These are phyloP conservation scores for Latheticus oryzae DNA, from an alignment of 2,888 invertebrate species.

Conservation along the genomic window DNA sequence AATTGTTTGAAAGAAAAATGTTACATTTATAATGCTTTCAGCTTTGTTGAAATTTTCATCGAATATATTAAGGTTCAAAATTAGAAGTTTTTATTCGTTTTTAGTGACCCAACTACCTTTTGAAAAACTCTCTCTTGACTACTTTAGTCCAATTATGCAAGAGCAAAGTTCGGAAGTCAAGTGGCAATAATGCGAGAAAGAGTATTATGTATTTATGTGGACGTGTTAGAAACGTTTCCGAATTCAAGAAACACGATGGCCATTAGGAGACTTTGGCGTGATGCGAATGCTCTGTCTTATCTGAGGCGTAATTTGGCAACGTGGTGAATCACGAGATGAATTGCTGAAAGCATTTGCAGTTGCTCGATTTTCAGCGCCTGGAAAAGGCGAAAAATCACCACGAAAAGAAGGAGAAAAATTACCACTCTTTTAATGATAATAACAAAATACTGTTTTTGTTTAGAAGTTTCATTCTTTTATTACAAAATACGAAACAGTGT, in stretches of 20 bases:
- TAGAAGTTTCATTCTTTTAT: too few species aligned
- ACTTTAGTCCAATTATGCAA: conserved; percentile 16
- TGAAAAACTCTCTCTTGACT: neutral
- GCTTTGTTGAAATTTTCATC: too few species aligned
- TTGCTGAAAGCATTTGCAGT: conserved; percentile 2
- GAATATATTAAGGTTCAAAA: too few species aligned
- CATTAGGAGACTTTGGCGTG: conserved; percentile 21
- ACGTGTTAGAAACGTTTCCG: conserved; percentile 26
- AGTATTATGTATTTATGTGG: conserved; percentile 30
- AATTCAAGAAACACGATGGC: conserved; percentile 16
- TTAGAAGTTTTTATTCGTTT: too few species aligned
- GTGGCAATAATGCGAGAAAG: conserved; percentile 20
- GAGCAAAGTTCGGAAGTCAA: conserved; percentile 10
- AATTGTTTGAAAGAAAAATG: conserved; percentile 1
- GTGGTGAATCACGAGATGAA: conserved; percentile 9
- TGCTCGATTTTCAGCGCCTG: conserved; percentile 5
- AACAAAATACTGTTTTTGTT: too few species aligned
- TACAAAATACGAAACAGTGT: too few species aligned
- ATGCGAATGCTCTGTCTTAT: conserved; percentile 19
- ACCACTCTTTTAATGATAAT: too few species aligned
- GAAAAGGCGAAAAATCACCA: too few species aligned
- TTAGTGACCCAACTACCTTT: too few species aligned
- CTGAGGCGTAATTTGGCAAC: conserved; percentile 19
- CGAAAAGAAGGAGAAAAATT: too few species aligned
- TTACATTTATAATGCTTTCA: too few species aligned